phyloP scores from a whole-genome alignment of 2,888 invertebrate genomes.

The Drosophila sordidula region DNA sequence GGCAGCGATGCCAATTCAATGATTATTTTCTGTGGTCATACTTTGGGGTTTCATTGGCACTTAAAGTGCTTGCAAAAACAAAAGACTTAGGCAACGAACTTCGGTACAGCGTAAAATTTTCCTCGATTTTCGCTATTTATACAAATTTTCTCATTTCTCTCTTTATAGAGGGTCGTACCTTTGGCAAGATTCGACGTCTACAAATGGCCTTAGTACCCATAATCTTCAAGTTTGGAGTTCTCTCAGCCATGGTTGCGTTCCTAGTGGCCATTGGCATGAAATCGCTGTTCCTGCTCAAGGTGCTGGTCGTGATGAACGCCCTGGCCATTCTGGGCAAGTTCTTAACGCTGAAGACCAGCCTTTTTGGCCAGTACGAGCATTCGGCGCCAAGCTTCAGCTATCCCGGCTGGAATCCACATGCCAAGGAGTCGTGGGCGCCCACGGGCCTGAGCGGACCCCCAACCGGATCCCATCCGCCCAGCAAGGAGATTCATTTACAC shows the following conservation, averaged over 20 bases:
- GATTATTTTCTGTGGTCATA: not conserved
- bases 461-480: slow-evolving; percentile 61
- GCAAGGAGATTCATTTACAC: slow-evolving; percentile 86
- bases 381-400: slow-evolving; percentile 64
- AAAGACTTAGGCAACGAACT: slow-evolving; percentile 54
- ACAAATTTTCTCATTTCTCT: slow-evolving; percentile 12
- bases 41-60: slow-evolving; percentile 15
- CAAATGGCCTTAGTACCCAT: slow-evolving; percentile 87
- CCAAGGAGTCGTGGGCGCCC: slow-evolving; percentile 62
- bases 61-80: slow-evolving; percentile 9
- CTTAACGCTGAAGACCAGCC: slow-evolving; percentile 78
- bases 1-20: slow-evolving; percentile 28
- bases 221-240: slow-evolving; percentile 88
- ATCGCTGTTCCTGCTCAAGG: slow-evolving; percentile 86
- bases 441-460: slow-evolving; percentile 43
- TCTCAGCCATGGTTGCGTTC: slow-evolving; percentile 87
- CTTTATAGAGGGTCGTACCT: slow-evolving; percentile 85
- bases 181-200: slow-evolving; percentile 86
- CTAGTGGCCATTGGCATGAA: slow-evolving; percentile 87
- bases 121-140: slow-evolving; percentile 8
- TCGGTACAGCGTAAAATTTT: not conserved
- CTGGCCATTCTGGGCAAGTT: slow-evolving; percentile 82
- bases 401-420: slow-evolving; percentile 67
- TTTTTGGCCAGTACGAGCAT: slow-evolving; percentile 66
- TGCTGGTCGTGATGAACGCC: slow-evolving; percentile 86